These are phyloP conservation scores for Baryphthengus martii DNA, from an alignment of 2,113 vertebrate species.

Conservation along the genomic window DNA sequence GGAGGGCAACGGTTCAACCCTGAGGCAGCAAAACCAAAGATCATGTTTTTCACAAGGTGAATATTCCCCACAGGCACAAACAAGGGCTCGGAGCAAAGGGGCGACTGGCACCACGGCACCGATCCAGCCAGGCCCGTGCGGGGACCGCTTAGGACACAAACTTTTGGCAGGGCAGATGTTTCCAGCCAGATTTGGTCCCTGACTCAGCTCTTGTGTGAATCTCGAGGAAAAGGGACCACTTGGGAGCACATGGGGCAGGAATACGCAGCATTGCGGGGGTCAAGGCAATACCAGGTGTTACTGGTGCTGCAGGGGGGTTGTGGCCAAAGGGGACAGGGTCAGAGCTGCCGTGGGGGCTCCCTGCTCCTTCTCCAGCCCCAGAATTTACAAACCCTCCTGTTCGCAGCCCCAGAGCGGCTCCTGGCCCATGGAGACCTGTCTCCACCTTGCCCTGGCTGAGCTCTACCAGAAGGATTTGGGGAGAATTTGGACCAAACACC, in stretches of 20 bases:
- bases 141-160: background rate
- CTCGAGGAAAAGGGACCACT: background rate
- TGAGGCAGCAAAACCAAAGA: slow-evolving; percentile 46
- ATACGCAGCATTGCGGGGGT: fast-evolving
- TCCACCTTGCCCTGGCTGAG: background rate
- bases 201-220: background rate
- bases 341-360: background rate
- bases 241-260: background rate
- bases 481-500: background rate
- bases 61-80: background rate
- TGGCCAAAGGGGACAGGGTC: background rate
- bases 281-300: background rate
- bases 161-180: background rate
- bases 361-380: background rate
- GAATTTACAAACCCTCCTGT: background rate
- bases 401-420: background rate
- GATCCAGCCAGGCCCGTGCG: background rate
- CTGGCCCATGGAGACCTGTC: background rate
- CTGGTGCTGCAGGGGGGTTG: background rate
- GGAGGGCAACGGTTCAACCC: slow-evolving; percentile 23
- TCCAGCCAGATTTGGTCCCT: background rate
- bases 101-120: background rate
- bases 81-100: background rate
- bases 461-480: background rate
- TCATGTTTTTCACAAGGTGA: background rate